Base-by-base conservation (phyloP, 2,888 invertebrate species). In the Drosophila nigricruria region DNA sequence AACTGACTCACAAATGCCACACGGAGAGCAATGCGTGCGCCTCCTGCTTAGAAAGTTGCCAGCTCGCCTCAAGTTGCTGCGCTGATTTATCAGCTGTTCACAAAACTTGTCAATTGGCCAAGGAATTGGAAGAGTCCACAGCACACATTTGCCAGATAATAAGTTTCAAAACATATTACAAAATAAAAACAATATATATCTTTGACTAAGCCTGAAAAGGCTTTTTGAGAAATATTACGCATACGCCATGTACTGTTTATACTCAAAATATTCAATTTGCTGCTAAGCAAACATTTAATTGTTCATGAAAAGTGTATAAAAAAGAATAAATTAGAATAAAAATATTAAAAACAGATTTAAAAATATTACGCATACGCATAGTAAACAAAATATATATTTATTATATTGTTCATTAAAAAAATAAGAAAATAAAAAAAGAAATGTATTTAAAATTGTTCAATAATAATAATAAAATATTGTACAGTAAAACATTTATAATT, bases 41-140 rank as follows among this genome's bases (percentile, higher is more conserved):
- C 18, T 49, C 60, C 64, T 64, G 70, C 73, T 70, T 49, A 38
- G 60, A 52, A 73, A 63, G 73, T 74, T 61, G 73, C 60, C 20
- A 34, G 30, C 49, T 73, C 40, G 73, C 67, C 45, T 16, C 34
- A 40, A 73, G 59, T 52, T 73, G 47, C 42, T 20, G 30, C 57
- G 36, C 70, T 74, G 73, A 73, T 73, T 73, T 73, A 73, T 73
- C 60, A 70, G 50, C 69, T 50, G 53, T 18, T 38, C 47, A 0
- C 47, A 30, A 40, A 73, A 62, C 27, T 62, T 73, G 42, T 18
- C 38, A 32, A 53, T 52, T 45, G 63, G 47, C n/a, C 30, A 20
- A 43, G 32, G 30, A 49, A 32, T 49, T 49, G 49, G 3, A 3
- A 8, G 14, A 30, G 49, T 36, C 23, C 36, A n/a, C 10, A 36